Percentiles rank a stretch among this genome's conserved stretches.
phyloP scores from a whole-genome alignment of 2,888 invertebrate genomes.

The Apotomis capreana region DNA sequence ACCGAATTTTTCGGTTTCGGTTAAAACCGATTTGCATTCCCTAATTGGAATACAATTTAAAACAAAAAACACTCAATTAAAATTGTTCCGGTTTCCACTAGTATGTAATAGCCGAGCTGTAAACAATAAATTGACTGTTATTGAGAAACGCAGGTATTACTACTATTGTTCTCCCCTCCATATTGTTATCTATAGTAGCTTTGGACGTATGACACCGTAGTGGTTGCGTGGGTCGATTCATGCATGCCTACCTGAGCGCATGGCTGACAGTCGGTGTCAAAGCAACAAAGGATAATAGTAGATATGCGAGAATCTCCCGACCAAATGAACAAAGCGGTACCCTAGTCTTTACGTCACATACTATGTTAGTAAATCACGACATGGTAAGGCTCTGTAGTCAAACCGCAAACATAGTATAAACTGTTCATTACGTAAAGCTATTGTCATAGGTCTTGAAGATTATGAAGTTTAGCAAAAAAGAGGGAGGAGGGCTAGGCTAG shows the following conservation, averaged over 20 bases:
- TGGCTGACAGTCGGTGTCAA: slow-evolving; percentile 22
- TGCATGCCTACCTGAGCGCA: slow-evolving; percentile 4
- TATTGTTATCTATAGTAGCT: slow-evolving; percentile 2
- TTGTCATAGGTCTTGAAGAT: too few relatives aligned
- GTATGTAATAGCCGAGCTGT: background rate
- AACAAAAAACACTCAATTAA: too few relatives aligned
- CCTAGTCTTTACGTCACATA: slow-evolving; percentile 23
- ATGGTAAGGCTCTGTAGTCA: background rate
- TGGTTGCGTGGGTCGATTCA: slow-evolving; percentile 1
- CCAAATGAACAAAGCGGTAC: slow-evolving; percentile 20
- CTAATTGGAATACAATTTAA: too few relatives aligned
- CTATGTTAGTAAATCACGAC: slow-evolving; percentile 17
- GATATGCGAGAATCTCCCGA: slow-evolving; percentile 12
- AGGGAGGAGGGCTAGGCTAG: too few relatives aligned
- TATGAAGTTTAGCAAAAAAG: too few relatives aligned
- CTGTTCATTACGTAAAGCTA: too few relatives aligned
- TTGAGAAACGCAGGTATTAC: background rate
- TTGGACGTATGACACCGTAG: slow-evolving; percentile 11
- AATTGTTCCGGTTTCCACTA: background rate
- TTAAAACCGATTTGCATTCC: too few relatives aligned
- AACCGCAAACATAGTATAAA: too few relatives aligned
- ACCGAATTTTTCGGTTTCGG: too few relatives aligned
- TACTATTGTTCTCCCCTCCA: slow-evolving; percentile 2
- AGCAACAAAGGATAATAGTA: slow-evolving; percentile 29
- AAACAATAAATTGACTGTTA: background rate